Evolutionary conservation across 2,797 vertebrate species (phyloP).

Genomic region (Clarias platycephalus): DNA sequence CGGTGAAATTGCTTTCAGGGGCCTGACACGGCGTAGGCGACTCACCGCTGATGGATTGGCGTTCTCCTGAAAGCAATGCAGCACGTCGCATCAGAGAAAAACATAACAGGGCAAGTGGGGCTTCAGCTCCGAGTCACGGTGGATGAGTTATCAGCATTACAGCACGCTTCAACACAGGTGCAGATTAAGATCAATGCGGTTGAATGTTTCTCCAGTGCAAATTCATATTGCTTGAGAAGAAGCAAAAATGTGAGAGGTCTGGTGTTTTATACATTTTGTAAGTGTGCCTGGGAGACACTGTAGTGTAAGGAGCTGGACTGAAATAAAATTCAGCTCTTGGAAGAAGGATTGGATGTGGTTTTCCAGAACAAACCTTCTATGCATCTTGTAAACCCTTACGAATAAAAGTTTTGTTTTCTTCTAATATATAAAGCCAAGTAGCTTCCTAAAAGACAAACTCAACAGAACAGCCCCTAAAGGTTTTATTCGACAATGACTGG

Average conservation of each 20-base stretch:
- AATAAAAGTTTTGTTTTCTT: neutral
- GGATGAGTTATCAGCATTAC: constrained; percentile 12
- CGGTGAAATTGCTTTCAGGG: constrained; percentile 39
- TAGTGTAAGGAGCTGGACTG: neutral
- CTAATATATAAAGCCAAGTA: neutral
- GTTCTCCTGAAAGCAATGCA: constrained; percentile 11
- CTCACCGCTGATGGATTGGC: constrained; percentile 35
- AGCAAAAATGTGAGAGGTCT: neutral
- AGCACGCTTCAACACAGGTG: neutral
- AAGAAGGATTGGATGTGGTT: neutral
- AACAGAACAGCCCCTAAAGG: neutral
- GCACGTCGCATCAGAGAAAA: constrained; percentile 30
- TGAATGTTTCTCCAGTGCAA: neutral
- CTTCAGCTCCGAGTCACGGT: constrained; percentile 25
- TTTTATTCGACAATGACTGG: neutral
- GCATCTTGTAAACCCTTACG: neutral
- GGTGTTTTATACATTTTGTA: neutral
- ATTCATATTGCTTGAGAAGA: neutral
- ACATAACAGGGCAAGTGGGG: constrained; percentile 48
- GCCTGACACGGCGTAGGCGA: constrained; percentile 35
- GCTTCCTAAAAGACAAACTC: neutral
- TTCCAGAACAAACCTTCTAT: neutral
- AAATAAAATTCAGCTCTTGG: too few species aligned
- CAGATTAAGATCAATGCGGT: neutral
- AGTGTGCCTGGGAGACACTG: neutral